A percentile compares a stretch with the other conserved stretches of the same genome.
Conservation (phyloP, 2,888 invertebrate species). For the Scrobipalpa costella region DNA sequence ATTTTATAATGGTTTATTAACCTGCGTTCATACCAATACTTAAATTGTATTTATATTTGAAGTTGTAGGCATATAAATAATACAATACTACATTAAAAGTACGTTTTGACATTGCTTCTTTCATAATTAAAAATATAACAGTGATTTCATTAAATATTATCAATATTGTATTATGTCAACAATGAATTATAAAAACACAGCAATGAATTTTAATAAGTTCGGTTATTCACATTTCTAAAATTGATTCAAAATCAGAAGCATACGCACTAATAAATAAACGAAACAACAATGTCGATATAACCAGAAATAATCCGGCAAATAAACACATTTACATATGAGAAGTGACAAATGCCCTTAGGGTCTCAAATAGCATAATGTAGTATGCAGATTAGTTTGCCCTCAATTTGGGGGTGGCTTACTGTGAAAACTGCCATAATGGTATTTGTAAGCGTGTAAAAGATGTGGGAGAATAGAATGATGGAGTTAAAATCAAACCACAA, state of each 20-base stretch:
- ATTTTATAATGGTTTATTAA: not conserved
- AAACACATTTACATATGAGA: conserved; percentile 64
- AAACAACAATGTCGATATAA: conserved; percentile 22
- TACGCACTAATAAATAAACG: conserved; percentile 20
- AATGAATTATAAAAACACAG: not conserved
- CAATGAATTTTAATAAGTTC: not conserved
- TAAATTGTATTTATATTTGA: no score
- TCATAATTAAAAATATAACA: no score
- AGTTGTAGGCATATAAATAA: no score
- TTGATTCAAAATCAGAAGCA: not conserved
- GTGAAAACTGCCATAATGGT: conserved; percentile 58
- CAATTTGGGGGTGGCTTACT: conserved; percentile 49
- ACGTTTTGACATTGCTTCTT: no score
- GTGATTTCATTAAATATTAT: no score
- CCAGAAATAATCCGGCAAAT: conserved; percentile 70
- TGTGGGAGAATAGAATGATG: conserved; percentile 21
- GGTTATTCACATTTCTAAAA: not conserved
- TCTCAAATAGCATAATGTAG: conserved; percentile 50
- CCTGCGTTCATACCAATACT: no score
- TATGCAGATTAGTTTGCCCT: conserved; percentile 67
- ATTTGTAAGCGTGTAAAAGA: conserved; percentile 30
- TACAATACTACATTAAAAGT: no score
- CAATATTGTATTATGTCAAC: not conserved
- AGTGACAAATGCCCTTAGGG: conserved; percentile 48
- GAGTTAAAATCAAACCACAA: conserved; percentile 3